These are phyloP conservation scores for Desmodus rotundus DNA, from an alignment of 2,113 vertebrate genomes.

Conservation along the genomic window DNA sequence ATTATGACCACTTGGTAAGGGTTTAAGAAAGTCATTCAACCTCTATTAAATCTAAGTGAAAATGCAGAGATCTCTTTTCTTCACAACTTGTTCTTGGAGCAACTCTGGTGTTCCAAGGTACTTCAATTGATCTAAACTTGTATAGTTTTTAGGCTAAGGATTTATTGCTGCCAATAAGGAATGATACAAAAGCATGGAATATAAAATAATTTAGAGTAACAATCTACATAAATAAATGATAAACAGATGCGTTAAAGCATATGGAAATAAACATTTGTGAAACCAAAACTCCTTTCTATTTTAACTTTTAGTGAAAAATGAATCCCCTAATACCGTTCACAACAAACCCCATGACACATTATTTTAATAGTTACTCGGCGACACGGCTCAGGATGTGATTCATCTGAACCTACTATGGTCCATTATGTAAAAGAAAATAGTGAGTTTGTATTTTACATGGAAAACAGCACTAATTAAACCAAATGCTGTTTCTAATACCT, in stretches of 20 bases:
- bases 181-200: slow-evolving; percentile 49
- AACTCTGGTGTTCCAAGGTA: background rate
- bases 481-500: background rate
- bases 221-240: background rate
- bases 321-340: background rate
- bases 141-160: background rate
- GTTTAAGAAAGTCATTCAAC: background rate
- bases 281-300: background rate
- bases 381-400: slow-evolving; percentile 59
- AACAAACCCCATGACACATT: background rate
- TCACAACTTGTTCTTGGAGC: background rate
- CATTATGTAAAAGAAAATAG: slow-evolving; percentile 33
- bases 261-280: slow-evolving; percentile 16
- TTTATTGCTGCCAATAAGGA: slow-evolving; percentile 32
- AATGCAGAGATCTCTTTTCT: background rate
- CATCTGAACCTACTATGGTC: slow-evolving; percentile 49
- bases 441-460: slow-evolving; percentile 49
- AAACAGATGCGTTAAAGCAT: background rate
- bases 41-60: background rate
- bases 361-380: slow-evolving; percentile 50
- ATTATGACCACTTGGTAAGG: background rate
- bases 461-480: slow-evolving; percentile 15
- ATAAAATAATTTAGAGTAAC: slow-evolving; percentile 32
- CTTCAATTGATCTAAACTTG: background rate
- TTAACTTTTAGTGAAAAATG: slow-evolving; percentile 21